These are phyloP conservation scores for Platanista minor DNA, from an alignment of 2,113 vertebrate species.

Conservation along the genomic window DNA sequence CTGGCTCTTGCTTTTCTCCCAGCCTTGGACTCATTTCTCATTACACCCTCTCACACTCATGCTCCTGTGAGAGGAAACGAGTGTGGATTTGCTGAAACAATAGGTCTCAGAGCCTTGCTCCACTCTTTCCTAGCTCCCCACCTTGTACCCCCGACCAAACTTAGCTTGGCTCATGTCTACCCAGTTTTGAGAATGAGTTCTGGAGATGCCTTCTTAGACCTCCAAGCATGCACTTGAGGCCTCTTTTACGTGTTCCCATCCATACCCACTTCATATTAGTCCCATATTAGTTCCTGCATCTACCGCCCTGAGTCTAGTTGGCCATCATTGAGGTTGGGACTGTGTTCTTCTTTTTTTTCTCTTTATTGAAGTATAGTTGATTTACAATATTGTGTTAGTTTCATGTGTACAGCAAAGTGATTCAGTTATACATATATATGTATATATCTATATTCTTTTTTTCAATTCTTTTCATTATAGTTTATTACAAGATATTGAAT, in stretches of 20 bases:
- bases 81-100: background rate
- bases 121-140: background rate
- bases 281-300: background rate
- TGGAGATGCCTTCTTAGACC: background rate
- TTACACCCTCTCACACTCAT: background rate
- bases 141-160: rapidly evolving
- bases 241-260: background rate
- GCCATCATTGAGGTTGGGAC: background rate
- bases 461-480: background rate
- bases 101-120: background rate
- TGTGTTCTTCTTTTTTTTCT: background rate
- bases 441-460: background rate
- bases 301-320: background rate
- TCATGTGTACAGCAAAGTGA: background rate
- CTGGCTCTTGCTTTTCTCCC: background rate
- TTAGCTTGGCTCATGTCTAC: background rate
- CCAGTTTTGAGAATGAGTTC: background rate
- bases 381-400: background rate
- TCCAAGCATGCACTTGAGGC: background rate
- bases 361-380: background rate
- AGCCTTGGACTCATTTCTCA: background rate
- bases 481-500: background rate
- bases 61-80: background rate
- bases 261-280: background rate
- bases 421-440: background rate